Conservation (phyloP, 1,140 invertebrate genomes). For the Monochamus saltuarius region DNA sequence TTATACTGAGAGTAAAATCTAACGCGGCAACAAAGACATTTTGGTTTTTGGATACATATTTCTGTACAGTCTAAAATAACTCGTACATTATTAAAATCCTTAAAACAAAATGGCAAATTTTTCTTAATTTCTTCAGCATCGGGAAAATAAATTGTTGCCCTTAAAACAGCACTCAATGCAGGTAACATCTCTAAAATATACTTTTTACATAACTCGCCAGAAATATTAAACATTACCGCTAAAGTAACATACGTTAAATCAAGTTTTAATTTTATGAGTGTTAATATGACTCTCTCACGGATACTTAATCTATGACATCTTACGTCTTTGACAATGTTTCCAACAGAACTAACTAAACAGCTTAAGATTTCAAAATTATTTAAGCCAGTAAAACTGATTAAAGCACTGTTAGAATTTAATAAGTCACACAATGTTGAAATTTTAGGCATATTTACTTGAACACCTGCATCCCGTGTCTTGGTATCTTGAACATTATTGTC, state of each 20-base stretch:
- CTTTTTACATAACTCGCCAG: slow-evolving; percentile 4
- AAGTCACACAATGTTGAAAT: neutral
- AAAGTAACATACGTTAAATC: slow-evolving; percentile 7
- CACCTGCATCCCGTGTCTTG: neutral
- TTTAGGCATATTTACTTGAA: neutral
- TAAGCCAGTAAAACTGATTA: slow-evolving; percentile 3
- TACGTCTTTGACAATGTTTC: neutral
- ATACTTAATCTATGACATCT: neutral
- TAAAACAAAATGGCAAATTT: slow-evolving; percentile 21
- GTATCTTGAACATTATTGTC: neutral
- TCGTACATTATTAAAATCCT: slow-evolving; percentile 12
- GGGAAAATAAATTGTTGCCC: slow-evolving; percentile 5
- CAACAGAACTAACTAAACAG: too few species aligned
- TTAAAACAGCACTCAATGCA: slow-evolving; percentile 4
- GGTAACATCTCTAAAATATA: slow-evolving; percentile 3
- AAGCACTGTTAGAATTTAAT: neutral
- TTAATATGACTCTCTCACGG: slow-evolving; percentile 5
- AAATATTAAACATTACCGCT: slow-evolving; percentile 1
- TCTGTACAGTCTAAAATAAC: slow-evolving; percentile 22
- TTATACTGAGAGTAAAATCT: slow-evolving; percentile 27
- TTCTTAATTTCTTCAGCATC: slow-evolving; percentile 4
- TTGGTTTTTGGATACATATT: slow-evolving; percentile 5
- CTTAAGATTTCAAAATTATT: neutral
- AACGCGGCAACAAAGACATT: slow-evolving; percentile 1
- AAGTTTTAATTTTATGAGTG: slow-evolving; percentile 20